Evolutionary conservation across 1,140 invertebrate species (phyloP), one percentile per base, ranked within the genome.

Genomic region (Aphidius gifuensis): DNA sequence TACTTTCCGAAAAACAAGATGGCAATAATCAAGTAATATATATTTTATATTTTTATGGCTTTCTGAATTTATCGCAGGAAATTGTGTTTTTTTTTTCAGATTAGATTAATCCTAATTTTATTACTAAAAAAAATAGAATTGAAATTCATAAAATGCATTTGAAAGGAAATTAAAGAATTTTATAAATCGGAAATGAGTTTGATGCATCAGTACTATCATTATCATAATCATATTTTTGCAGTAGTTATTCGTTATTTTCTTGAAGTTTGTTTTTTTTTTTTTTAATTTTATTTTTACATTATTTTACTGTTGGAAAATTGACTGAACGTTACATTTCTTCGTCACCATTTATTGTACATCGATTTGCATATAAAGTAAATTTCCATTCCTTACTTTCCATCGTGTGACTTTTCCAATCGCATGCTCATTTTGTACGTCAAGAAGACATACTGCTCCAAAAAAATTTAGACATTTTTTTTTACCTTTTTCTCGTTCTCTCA

Each of bases 1-100:
- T 90, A 40, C 79, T 91, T 9, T 88, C 87, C 7, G 88, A 90
- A 70, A 86, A 84, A 68, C 81, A 83, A 50, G 81, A 84, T 53
- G 71, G 74, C 6, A 78, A 75, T 66, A 76, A 76, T 67, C 81
- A 84, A 66, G 80, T 82, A 68, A 67, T 32, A 32, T 32, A 32
- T 50, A 53, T 57, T 48, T 23, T 6, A 16, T 55, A 45, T 42
- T 23, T 57, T 44, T 61, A 5, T n/a, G 16, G 8, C 21, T 61
- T 42, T 6, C 39, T 11, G 9, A 6, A 54, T 32, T 32, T 32
- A 32, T 32, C 4, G 23, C 23, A 32, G 23, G 23, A 32, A 32
- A 32, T 32, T 32, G 23, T 32, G 3, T 45, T 8, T 3, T 45
- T 45, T 9, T 45, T 5, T 7, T 7, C 4, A 9, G 4, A 45